phyloP scores from a whole-genome alignment of 2,888 invertebrate genomes.

The Trissoscelio sp. region DNA sequence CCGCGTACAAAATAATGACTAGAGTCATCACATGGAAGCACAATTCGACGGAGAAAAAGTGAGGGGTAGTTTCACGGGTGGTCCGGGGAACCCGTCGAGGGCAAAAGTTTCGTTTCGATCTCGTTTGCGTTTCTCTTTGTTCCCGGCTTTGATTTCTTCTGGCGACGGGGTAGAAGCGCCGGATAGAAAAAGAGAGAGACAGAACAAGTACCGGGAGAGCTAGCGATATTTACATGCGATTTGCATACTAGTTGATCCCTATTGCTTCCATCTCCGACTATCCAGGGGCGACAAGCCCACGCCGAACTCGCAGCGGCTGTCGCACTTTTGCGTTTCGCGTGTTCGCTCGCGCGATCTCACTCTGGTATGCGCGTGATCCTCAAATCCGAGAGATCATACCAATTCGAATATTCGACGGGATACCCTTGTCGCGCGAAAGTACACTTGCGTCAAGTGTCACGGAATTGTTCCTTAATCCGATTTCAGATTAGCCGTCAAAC shows the following conservation, averaged over 20 bases:
- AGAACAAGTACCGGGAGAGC: conserved; percentile 79
- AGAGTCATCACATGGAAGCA: conserved; percentile 17
- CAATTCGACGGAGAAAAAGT: conserved; percentile 36
- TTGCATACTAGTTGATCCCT: conserved; percentile 84
- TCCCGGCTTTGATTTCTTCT: conserved; percentile 82
- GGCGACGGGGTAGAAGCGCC: conserved; percentile 68
- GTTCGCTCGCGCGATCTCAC: conserved; percentile 57
- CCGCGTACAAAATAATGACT: conserved; percentile 32
- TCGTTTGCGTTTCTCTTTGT: conserved; percentile 80
- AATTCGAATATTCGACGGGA: conserved; percentile 66
- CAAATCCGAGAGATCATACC: conserved; percentile 70
- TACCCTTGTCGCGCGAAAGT: conserved; percentile 70
- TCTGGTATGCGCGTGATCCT: conserved; percentile 63
- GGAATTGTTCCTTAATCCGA: conserved; percentile 73
- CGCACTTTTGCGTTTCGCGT: conserved; percentile 71
- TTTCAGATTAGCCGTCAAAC: conserved; percentile 69
- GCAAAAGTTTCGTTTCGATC: conserved; percentile 78
- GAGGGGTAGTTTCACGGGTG: conserved; percentile 50
- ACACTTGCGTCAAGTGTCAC: conserved; percentile 74
- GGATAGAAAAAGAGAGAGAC: conserved; percentile 72
- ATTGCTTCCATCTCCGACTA: conserved; percentile 83
- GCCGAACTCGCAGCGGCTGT: conserved; percentile 75
- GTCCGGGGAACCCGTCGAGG: conserved; percentile 66
- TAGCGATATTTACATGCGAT: conserved; percentile 84
- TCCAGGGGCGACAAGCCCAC: conserved; percentile 79